Evolutionary conservation across 2,113 vertebrate genomes (phyloP).

Genomic region (Taurulus bubalis): DNA sequence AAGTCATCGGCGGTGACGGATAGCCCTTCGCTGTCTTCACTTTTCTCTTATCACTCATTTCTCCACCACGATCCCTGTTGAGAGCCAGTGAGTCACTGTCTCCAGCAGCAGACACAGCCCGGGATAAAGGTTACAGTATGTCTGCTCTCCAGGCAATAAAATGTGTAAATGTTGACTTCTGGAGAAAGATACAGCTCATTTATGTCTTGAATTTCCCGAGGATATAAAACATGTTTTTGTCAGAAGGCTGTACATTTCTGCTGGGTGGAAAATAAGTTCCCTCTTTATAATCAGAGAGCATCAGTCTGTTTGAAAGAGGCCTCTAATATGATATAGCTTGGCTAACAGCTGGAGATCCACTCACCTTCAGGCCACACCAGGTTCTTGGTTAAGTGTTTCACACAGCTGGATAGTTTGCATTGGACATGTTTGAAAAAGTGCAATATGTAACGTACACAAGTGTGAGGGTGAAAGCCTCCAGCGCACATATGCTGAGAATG

Average conservation of each 20-base stretch:
- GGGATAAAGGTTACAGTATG: slow-evolving; percentile 30
- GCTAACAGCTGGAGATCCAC: slow-evolving; percentile 56
- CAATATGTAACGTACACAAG: not conserved
- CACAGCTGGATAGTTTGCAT: slow-evolving; percentile 44
- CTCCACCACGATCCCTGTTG: slow-evolving; percentile 29
- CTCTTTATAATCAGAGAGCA: slow-evolving; percentile 27
- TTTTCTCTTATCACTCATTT: slow-evolving; percentile 47
- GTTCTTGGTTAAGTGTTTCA: slow-evolving; percentile 35
- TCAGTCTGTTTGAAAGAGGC: slow-evolving; percentile 17
- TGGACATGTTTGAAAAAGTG: slow-evolving; percentile 9
- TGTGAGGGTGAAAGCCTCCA: not conserved
- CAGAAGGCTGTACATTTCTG: slow-evolving; percentile 5
- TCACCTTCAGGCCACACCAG: slow-evolving; percentile 40
- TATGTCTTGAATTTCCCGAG: slow-evolving; percentile 23
- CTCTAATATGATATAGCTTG: slow-evolving; percentile 19
- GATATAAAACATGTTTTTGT: slow-evolving; percentile 7
- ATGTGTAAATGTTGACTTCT: slow-evolving; percentile 7
- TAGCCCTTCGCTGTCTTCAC: slow-evolving; percentile 36
- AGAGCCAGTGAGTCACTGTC: slow-evolving; percentile 56
- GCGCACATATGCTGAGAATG: not conserved
- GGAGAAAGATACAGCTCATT: slow-evolving; percentile 32
- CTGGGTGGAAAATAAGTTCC: slow-evolving; percentile 27
- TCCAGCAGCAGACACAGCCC: slow-evolving; percentile 39
- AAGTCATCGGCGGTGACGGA: slow-evolving; percentile 30
- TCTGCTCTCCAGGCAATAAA: slow-evolving; percentile 54